phyloP scores from a whole-genome alignment of 2,113 vertebrate genomes.

The Bubo blakistoni region DNA sequence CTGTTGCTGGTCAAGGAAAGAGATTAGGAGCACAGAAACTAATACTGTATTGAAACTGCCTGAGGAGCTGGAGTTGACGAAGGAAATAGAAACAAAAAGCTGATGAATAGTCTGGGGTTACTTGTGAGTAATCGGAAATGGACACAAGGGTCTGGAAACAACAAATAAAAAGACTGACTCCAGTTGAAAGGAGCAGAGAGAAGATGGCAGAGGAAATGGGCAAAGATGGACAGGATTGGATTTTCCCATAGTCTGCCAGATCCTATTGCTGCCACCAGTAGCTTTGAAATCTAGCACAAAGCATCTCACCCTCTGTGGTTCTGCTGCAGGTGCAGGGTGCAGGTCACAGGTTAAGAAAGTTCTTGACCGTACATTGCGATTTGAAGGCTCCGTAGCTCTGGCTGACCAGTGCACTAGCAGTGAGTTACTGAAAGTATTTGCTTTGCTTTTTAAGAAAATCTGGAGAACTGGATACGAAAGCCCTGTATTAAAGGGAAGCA shows the following conservation, averaged over 20 bases:
- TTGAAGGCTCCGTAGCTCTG: not conserved
- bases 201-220: not conserved
- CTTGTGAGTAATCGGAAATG: not conserved
- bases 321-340: not conserved
- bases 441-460: not conserved
- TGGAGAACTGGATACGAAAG: not conserved
- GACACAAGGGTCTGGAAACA: not conserved
- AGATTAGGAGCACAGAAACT: not conserved
- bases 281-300: not conserved
- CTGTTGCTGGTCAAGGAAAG: not conserved
- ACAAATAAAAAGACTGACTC: not conserved
- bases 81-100: not conserved
- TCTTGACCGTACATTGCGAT: not conserved
- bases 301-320: rapidly evolving
- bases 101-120: not conserved
- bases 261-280: not conserved
- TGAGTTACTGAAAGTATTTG: not conserved
- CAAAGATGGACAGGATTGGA: not conserved
- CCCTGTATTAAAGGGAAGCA: not conserved
- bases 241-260: not conserved
- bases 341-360: not conserved
- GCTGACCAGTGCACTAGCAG: not conserved
- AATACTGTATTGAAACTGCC: not conserved
- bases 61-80: not conserved
- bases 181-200: not conserved